Evolutionary conservation across 2,888 invertebrate genomes (phyloP).

Genomic region (Tenthredo mesomela): DNA sequence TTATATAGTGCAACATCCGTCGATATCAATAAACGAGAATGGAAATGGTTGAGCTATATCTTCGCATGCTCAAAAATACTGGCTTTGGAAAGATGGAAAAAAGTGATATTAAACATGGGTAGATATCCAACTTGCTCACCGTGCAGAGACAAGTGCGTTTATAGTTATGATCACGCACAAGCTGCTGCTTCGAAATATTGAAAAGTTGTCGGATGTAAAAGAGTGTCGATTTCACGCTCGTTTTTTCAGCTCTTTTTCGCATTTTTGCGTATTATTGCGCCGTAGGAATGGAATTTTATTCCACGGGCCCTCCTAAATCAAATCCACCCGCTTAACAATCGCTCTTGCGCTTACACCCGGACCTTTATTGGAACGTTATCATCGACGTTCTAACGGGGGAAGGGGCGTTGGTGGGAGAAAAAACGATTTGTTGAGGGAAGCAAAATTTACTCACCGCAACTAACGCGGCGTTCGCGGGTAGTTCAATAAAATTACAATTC

Average conservation of each 20-base stretch:
- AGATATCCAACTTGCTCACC: neutral
- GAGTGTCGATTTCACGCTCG: slow-evolving; percentile 33
- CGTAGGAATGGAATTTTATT: slow-evolving; percentile 39
- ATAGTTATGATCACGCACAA: slow-evolving; percentile 3
- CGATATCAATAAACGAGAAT: slow-evolving; percentile 43
- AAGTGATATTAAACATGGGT: slow-evolving; percentile 32
- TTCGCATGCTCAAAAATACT: neutral
- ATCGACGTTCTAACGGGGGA: slow-evolving; percentile 38
- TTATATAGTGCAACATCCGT: slow-evolving; percentile 16
- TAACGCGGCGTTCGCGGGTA: slow-evolving; percentile 42
- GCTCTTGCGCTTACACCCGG: slow-evolving; percentile 46
- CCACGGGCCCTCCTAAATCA: slow-evolving; percentile 44
- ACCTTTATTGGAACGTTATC: slow-evolving; percentile 51
- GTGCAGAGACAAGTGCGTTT: slow-evolving; percentile 6
- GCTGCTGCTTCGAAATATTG: slow-evolving; percentile 6
- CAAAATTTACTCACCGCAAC: slow-evolving; percentile 50
- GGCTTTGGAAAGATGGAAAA: neutral
- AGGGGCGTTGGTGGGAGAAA: slow-evolving; percentile 8
- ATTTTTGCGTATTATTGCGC: slow-evolving; percentile 44
- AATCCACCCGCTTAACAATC: slow-evolving; percentile 47
- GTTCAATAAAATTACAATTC: slow-evolving; percentile 51
- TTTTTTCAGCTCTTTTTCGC: neutral
- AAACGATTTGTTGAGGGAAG: slow-evolving; percentile 50
- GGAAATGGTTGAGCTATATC: slow-evolving; percentile 26
- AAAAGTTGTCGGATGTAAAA: neutral